These are phyloP conservation scores for Brachyopa scutellaris DNA, from an alignment of 2,888 invertebrate species.

Conservation along the genomic window DNA sequence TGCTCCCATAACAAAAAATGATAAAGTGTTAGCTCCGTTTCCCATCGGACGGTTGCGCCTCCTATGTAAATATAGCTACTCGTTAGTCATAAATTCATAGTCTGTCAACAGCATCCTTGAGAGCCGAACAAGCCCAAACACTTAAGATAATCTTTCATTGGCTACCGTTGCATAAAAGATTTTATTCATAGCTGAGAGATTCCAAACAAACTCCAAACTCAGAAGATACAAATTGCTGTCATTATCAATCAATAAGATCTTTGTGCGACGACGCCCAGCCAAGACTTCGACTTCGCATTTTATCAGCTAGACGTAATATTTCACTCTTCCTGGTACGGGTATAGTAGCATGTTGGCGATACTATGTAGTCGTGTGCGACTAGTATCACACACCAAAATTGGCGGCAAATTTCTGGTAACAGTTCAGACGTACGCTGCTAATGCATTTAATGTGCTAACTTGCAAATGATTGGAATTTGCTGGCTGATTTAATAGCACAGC, in stretches of 20 bases:
- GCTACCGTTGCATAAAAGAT: slow-evolving; percentile 28
- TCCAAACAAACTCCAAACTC: slow-evolving; percentile 36
- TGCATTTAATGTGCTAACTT: slow-evolving; percentile 57
- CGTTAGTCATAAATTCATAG: slow-evolving; percentile 2
- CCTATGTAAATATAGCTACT: not conserved
- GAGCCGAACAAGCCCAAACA: slow-evolving; percentile 22
- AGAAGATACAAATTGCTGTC: slow-evolving; percentile 52
- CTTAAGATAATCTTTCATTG: slow-evolving; percentile 31
- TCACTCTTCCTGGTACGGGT: slow-evolving; percentile 32
- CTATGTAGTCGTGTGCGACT: too few species aligned
- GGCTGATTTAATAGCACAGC: slow-evolving; percentile 20
- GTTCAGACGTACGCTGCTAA: slow-evolving; percentile 46
- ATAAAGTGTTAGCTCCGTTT: too few species aligned
- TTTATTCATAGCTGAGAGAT: slow-evolving; percentile 23
- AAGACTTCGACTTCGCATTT: slow-evolving; percentile 26
- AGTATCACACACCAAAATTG: too few species aligned
- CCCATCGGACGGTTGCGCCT: not conserved
- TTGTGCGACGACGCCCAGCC: slow-evolving; percentile 42
- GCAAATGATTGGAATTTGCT: slow-evolving; percentile 58
- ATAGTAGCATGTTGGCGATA: not conserved
- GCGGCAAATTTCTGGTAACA: slow-evolving; percentile 30
- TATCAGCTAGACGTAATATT: slow-evolving; percentile 9
- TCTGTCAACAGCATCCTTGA: slow-evolving; percentile 26
- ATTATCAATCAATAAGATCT: slow-evolving; percentile 63
- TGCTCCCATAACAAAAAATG: too few species aligned